A percentile compares a stretch with the other conserved stretches of the same genome.
Evolutionary conservation across 2,797 vertebrate species (phyloP).

Genomic region (Echeneis naucrates): DNA sequence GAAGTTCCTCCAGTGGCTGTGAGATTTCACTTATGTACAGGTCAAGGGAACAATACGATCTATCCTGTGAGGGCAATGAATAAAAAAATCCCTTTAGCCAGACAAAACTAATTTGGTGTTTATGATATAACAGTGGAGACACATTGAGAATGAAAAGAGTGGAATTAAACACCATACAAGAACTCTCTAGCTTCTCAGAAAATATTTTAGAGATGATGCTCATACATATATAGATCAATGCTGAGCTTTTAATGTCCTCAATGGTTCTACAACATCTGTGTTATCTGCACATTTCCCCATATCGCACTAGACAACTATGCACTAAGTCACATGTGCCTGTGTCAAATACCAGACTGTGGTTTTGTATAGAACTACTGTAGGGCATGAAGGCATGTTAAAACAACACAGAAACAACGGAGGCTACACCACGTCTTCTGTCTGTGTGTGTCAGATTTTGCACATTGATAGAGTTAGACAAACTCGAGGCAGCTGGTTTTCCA

Average conservation of each 20-base stretch:
- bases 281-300: slow-evolving; percentile 58
- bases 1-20: not conserved
- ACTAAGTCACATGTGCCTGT: slow-evolving; percentile 56
- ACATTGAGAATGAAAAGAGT: slow-evolving; percentile 15
- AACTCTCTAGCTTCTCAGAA: slow-evolving; percentile 25
- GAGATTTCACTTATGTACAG: not conserved
- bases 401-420: slow-evolving; percentile 41
- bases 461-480: slow-evolving; percentile 22
- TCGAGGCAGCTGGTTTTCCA: slow-evolving; percentile 34
- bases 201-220: slow-evolving; percentile 25
- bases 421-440: not conserved
- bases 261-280: slow-evolving; percentile 53
- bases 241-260: slow-evolving; percentile 62
- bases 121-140: slow-evolving; percentile 13
- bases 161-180: slow-evolving; percentile 5
- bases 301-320: slow-evolving; percentile 68
- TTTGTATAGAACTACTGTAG: slow-evolving; percentile 33
- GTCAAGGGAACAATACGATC: not conserved
- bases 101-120: slow-evolving; percentile 6
- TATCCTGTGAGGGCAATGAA: not conserved
- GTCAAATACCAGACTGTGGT: slow-evolving; percentile 54
- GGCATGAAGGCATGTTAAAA: slow-evolving; percentile 35
- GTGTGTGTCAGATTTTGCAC: not conserved
- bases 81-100: not conserved
- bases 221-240: slow-evolving; percentile 38